Percentiles rank a stretch among this genome's conserved stretches.
Conservation (phyloP, 1,140 invertebrate species). For the Hyles euphorbiae region DNA sequence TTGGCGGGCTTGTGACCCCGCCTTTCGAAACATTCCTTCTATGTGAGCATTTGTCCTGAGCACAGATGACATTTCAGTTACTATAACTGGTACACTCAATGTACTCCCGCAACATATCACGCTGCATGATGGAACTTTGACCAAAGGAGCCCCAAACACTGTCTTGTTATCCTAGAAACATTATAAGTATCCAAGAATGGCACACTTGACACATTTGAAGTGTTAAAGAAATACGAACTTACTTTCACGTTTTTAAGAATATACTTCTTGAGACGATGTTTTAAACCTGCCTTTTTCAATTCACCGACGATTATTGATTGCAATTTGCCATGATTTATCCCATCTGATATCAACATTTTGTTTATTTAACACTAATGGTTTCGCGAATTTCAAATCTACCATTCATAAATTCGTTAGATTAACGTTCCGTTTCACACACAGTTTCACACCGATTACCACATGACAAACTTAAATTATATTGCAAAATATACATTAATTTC, state of each 20-base stretch:
- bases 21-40: constrained; percentile 91
- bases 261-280: constrained; percentile 79
- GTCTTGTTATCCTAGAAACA: constrained; percentile 66
- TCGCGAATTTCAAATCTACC: constrained; percentile 2
- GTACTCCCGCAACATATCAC: constrained; percentile 78
- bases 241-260: constrained; percentile 75
- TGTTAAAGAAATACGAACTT: constrained; percentile 25
- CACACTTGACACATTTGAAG: background rate
- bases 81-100: constrained; percentile 84
- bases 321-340: constrained; percentile 79
- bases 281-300: constrained; percentile 79
- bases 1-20: constrained; percentile 86
- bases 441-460: constrained; percentile 6
- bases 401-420: constrained; percentile 33
- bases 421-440: constrained; percentile 27
- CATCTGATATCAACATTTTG: constrained; percentile 81
- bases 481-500: too few relatives aligned
- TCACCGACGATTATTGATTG: constrained; percentile 77
- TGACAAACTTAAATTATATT: too few relatives aligned
- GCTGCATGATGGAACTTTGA: constrained; percentile 73
- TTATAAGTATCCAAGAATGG: background rate
- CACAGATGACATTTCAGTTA: constrained; percentile 82
- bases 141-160: constrained; percentile 79
- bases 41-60: constrained; percentile 80
- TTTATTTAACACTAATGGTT: constrained; percentile 24